Evolutionary conservation across 2,888 invertebrate species (phyloP), one percentile per base, ranked within the genome.

Genomic region (Venusia cambrica): DNA sequence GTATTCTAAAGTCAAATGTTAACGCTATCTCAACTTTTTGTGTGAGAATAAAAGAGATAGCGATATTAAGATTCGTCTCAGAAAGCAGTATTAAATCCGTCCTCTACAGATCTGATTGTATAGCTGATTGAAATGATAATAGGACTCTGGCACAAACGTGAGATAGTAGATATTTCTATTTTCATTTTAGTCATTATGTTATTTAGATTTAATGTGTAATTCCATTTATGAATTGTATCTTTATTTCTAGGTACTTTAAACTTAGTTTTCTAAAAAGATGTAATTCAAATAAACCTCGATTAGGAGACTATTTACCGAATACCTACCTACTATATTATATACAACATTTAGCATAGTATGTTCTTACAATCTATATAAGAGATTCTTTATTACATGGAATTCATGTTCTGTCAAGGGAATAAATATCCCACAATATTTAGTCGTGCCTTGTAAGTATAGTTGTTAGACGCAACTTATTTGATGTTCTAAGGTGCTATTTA

Each of bases 391-490:
- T n/a, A n/a, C n/a, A n/a, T 74, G 79, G 78, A 83, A 76, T 77
- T 75, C 78, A 63, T 83, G 80, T 80, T 83, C 78, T 78, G 69
- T 73, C 69, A n/a, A n/a, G n/a, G n/a, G n/a, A n/a, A n/a, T n/a
- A n/a, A n/a, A n/a, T n/a, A n/a, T n/a, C n/a, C n/a, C n/a, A n/a
- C n/a, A 9, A 4, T 8, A 5, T 8, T 11, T 31, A 5, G n/a
- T 15, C 1, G 21, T 22, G 21, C 10, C 6, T 29, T 27, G 10
- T 26, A n/a, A n/a, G n/a, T n/a, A n/a, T n/a, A 12, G 14, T 10
- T 21, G 21, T 8, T 9, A 12, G 21, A 15, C 25, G 10, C 42
- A 44, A 25, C 21, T 35, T 46, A 33, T 33, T 34, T 31, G 12
- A 31, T 28, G 22, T 26, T 18, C 30, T 35, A 67, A 66, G 76